Evolutionary conservation across 23 tunicate genomes (phyloP).

Genomic region (Trididemnum clinides): DNA sequence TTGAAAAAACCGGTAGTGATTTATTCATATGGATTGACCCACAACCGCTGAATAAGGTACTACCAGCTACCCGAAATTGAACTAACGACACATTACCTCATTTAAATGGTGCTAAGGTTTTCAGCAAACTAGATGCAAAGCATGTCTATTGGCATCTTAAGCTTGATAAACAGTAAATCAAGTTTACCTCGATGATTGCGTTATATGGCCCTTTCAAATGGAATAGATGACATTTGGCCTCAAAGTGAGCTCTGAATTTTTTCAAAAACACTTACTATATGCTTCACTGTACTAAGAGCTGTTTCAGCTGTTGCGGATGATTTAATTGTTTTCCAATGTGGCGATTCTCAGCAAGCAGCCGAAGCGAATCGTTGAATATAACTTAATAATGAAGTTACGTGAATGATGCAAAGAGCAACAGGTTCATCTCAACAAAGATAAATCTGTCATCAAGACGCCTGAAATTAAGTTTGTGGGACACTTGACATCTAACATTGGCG

Average conservation of each 20-base stretch:
- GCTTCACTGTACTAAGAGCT: not conserved
- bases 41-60: conserved; percentile 20
- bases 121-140: conserved; percentile 33
- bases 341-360: not conserved
- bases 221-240: conserved; percentile 6
- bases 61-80: conserved; percentile 8
- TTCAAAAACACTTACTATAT: not conserved
- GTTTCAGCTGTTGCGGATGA: conserved; percentile 34
- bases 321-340: conserved; percentile 2
- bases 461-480: conserved; percentile 4
- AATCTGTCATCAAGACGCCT: not conserved
- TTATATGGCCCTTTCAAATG: not conserved
- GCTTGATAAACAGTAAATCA: conserved; percentile 12
- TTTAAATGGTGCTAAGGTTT: conserved; percentile 15
- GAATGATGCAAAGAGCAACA: not conserved
- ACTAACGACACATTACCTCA: conserved; percentile 24
- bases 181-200: conserved; percentile 14
- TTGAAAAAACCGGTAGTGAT: conserved; percentile 7
- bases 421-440: not conserved
- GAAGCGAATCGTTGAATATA: not conserved
- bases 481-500: not conserved
- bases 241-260: conserved; percentile 25
- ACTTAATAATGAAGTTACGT: not conserved
- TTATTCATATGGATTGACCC: conserved; percentile 17
- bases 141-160: conserved; percentile 12